Base-by-base conservation (phyloP, 2,888 invertebrate genomes). In the Ligdia adustata region DNA sequence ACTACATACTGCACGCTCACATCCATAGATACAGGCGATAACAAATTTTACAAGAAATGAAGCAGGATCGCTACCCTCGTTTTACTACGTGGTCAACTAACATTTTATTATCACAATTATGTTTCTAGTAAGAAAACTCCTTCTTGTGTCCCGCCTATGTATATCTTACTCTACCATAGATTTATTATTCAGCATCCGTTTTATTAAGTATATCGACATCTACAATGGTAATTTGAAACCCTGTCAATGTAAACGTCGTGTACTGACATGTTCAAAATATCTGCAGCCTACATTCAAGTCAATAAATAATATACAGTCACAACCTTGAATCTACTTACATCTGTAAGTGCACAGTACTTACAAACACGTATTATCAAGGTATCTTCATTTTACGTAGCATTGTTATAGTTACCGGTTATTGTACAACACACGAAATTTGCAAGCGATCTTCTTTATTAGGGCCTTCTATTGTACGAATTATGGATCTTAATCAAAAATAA, bases 271-370 rank as follows among this genome's bases (percentile, higher is more conserved):
- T 32, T 46, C 28, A 11, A 45, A 49, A 39, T 48, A 49, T 38
- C 32, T 28, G 28, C 49, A 29, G 45, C 34, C 53, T 55, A 46
- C 48, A 51, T 40, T 49, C 35, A 32, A 44, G 31, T 46, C 49
- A 59, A 56, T 57, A 37, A 37, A 59, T 56, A 57, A 50, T 59
- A 39, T 44, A 49, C 39, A 41, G 9, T 14, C 15, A 28, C 31
- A 20, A 47, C 52, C 52, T 52, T 55, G 49, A 7, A n/a, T n/a
- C n/a, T n/a, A n/a, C n/a, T n/a, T n/a, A n/a, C n/a, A n/a, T n/a
- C n/a, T 27, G 6, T 15, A 12, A 37, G 28, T 46, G 65, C 56
- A 72, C 62, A 60, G 69, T 60, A 45, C 52, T 50, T 52, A 55
- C 53, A 62, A 52, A 63, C 57, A 59, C 52, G 40, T 57, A 42